These are phyloP conservation scores for Prenolepis imparis DNA, from an alignment of 2,888 invertebrate genomes.

Conservation along the genomic window DNA sequence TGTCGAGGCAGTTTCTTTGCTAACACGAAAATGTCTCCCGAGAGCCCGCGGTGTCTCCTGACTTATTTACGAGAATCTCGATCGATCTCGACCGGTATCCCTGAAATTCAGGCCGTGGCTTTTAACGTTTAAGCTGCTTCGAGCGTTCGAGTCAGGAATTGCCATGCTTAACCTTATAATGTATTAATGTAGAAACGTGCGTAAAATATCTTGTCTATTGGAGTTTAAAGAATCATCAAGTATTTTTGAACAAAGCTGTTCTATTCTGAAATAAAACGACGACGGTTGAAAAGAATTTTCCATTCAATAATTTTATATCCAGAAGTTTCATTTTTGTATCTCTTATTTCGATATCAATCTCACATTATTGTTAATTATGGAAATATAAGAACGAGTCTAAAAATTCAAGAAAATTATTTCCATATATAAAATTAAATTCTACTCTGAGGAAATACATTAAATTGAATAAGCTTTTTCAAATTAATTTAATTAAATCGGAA, in stretches of 20 bases:
- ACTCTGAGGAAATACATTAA: neutral
- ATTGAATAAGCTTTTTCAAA: neutral
- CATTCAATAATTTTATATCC: neutral
- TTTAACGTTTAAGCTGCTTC: conserved; percentile 30
- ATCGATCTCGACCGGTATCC: conserved; percentile 61
- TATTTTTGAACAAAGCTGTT: neutral
- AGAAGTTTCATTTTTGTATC: neutral
- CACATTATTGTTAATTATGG: neutral
- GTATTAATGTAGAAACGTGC: neutral
- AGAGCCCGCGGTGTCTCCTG: conserved; percentile 34
- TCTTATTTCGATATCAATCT: neutral
- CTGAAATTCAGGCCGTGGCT: conserved; percentile 68
- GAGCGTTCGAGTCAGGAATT: conserved; percentile 1
- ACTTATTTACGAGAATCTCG: conserved; percentile 69
- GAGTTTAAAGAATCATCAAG: neutral
- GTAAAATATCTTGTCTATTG: neutral
- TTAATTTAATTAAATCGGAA: neutral
- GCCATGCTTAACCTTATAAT: neutral
- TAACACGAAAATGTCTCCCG: conserved; percentile 33
- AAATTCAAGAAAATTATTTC: neutral
- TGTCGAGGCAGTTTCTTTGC: conserved; percentile 31
- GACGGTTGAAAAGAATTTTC: neutral
- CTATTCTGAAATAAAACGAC: neutral
- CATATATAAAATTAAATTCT: conserved; percentile 10
- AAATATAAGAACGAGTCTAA: neutral